These are phyloP conservation scores for Limnephilus rhombicus DNA, from an alignment of 2,888 invertebrate genomes.

Conservation along the genomic window DNA sequence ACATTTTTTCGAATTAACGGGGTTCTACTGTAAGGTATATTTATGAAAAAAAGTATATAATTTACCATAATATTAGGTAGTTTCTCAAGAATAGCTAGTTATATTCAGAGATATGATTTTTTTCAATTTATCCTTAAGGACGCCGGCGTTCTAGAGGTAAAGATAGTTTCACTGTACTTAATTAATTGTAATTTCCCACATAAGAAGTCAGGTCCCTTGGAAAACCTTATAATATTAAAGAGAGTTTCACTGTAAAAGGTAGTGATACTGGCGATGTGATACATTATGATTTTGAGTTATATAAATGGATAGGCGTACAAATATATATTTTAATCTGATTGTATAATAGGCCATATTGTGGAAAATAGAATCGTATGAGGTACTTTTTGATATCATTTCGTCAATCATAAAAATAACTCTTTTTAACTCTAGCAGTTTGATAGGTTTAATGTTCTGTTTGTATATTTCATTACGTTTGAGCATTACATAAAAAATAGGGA, in stretches of 20 bases:
- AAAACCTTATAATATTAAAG: too few species aligned
- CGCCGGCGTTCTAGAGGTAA: too few species aligned
- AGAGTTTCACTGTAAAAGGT: neutral
- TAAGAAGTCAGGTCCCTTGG: too few species aligned
- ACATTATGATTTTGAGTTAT: neutral
- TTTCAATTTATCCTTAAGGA: too few species aligned
- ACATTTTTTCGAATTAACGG: too few species aligned
- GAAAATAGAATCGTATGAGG: conserved; percentile 12
- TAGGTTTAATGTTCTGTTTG: conserved; percentile 5
- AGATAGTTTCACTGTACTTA: too few species aligned
- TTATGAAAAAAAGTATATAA: too few species aligned
- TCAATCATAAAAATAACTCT: conserved; percentile 14
- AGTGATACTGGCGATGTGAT: neutral
- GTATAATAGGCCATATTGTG: conserved; percentile 36
- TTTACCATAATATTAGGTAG: too few species aligned
- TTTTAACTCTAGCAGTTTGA: neutral
- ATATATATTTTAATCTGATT: conserved; percentile 34
- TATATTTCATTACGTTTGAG: conserved; percentile 23
- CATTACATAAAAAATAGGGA: neutral
- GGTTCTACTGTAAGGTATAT: too few species aligned
- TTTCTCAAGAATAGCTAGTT: too few species aligned
- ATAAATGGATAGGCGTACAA: neutral
- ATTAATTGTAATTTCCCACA: too few species aligned
- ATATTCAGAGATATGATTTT: too few species aligned
- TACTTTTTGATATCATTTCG: conserved; percentile 26